Conservation (phyloP, 2,113 vertebrate genomes). For the Amblyornis subalaris region DNA sequence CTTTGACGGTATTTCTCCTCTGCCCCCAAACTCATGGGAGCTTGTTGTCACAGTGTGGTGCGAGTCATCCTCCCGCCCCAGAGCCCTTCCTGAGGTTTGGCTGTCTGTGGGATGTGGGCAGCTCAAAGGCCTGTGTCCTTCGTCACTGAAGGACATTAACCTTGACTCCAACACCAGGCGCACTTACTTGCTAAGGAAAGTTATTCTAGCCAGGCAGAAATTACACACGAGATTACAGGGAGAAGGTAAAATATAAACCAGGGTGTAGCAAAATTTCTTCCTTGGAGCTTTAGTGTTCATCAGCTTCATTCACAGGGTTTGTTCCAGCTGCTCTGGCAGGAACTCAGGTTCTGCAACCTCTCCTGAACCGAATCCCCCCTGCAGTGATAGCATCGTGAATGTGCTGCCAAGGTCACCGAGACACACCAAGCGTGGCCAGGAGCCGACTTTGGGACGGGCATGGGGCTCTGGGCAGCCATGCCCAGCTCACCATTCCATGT, state of each 20-base stretch:
- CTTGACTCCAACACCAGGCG: background rate
- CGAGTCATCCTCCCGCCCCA: background rate
- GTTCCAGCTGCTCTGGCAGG: background rate
- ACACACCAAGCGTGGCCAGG: background rate
- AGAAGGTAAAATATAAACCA: background rate
- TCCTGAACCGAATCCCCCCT: background rate
- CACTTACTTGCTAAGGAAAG: background rate
- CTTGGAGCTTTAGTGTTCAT: background rate
- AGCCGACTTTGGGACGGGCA: background rate
- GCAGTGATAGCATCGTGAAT: background rate
- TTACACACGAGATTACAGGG: background rate
- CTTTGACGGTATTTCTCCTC: background rate
- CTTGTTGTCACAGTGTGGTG: background rate
- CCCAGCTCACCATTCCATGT: background rate
- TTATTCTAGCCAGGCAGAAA: background rate
- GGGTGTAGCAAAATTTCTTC: background rate
- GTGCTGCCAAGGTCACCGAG: background rate
- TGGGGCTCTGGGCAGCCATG: background rate
- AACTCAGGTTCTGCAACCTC: background rate
- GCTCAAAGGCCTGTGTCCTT: background rate
- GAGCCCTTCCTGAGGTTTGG: background rate
- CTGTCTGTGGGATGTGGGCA: background rate
- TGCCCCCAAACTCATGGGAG: rapidly evolving
- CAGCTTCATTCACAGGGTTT: background rate
- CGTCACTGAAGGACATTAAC: background rate